A percentile compares a stretch with the other conserved stretches of the same genome.
Conservation (phyloP, 2,888 invertebrate genomes). For the Epinotia nisella region DNA sequence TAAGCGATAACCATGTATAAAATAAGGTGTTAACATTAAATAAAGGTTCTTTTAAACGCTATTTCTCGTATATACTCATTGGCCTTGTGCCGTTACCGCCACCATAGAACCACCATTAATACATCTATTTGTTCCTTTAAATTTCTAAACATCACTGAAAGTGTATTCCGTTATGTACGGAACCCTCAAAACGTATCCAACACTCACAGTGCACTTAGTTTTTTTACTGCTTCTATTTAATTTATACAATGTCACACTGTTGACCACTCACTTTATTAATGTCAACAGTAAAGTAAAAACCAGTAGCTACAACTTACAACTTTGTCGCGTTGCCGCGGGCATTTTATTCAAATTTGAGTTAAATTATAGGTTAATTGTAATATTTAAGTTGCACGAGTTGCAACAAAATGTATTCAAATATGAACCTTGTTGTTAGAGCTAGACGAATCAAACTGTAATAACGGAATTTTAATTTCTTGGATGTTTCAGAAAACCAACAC, state of each 20-base stretch:
- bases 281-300: conserved; percentile 12
- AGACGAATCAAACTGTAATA: background rate
- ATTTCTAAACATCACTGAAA: no score
- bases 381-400: background rate
- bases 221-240: background rate
- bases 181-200: no score
- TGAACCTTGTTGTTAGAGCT: background rate
- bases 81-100: no score
- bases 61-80: no score
- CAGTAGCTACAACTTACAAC: conserved; percentile 13
- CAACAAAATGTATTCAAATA: background rate
- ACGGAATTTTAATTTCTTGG: background rate
- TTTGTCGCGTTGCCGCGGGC: conserved; percentile 8
- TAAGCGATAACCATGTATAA: no score
- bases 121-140: no score
- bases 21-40: no score
- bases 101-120: no score
- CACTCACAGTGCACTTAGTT: no score
- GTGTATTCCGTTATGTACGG: no score
- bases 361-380: conserved; percentile 14
- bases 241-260: background rate
- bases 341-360: background rate
- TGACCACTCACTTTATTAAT: conserved; percentile 8
- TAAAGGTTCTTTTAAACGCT: no score
- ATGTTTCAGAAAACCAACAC: background rate